These are phyloP conservation scores for Ophioderma brevispina DNA, from an alignment of 35 echinoderm and acorn worm genomes.

Conservation along the genomic window DNA sequence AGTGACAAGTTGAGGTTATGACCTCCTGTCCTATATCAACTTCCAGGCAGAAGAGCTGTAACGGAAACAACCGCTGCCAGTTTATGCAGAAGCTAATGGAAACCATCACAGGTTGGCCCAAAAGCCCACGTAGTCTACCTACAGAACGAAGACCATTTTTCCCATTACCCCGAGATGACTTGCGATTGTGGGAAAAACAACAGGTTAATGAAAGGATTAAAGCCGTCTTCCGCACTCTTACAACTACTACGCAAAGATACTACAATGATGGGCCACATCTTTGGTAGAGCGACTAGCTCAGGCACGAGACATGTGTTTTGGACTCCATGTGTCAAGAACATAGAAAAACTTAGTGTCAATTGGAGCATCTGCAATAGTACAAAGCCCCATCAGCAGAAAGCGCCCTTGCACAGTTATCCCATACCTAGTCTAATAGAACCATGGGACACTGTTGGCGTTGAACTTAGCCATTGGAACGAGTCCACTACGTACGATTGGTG, in stretches of 20 bases:
- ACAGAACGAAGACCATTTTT: no score
- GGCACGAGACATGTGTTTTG: constrained; percentile 27
- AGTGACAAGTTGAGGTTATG: no score
- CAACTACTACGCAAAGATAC: constrained; percentile 9
- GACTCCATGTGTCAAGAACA: constrained; percentile 29
- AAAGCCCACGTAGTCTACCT: no score
- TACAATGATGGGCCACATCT: constrained; percentile 56
- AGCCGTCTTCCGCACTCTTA: constrained; percentile 21
- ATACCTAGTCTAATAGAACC: background rate
- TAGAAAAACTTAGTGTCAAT: constrained; percentile 13
- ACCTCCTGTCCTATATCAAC: no score
- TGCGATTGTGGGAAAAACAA: no score
- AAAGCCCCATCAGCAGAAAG: constrained; percentile 41
- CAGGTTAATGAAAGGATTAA: constrained; percentile 33
- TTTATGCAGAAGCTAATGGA: no score
- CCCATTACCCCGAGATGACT: no score
- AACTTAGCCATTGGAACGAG: constrained; percentile 55
- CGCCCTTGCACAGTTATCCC: background rate
- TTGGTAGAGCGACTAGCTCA: constrained; percentile 22
- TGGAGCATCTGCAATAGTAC: constrained; percentile 40
- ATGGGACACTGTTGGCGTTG: constrained; percentile 37
- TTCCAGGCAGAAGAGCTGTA: no score
- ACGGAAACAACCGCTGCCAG: no score
- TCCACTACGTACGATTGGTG: constrained; percentile 48
- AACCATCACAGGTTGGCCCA: no score